These are phyloP conservation scores for Girardia tigrina DNA, from an alignment of 2,888 invertebrate species.

Conservation along the genomic window DNA sequence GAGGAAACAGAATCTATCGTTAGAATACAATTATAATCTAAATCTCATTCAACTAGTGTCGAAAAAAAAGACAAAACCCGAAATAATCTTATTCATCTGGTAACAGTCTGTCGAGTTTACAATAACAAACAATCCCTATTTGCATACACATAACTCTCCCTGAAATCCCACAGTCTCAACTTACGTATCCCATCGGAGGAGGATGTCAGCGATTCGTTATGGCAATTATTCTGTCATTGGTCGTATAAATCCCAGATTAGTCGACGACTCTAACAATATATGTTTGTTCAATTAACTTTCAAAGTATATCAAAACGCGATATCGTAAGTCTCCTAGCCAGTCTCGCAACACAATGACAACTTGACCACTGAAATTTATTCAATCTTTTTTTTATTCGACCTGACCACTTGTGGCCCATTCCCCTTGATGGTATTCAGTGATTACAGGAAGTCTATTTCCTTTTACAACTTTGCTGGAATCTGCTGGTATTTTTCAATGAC, in stretches of 20 bases:
- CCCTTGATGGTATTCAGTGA: slow-evolving; percentile 4
- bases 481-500: neutral
- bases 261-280: neutral
- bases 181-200: neutral
- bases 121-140: neutral
- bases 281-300: slow-evolving; percentile 16
- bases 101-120: neutral
- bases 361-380: slow-evolving; percentile 23
- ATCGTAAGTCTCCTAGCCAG: neutral
- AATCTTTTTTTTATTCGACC: neutral
- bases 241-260: slow-evolving; percentile 10
- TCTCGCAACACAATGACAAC: neutral
- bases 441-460: slow-evolving; percentile 23
- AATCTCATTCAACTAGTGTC: neutral
- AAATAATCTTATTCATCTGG: neutral
- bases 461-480: neutral
- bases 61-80: neutral
- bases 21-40: too few species aligned
- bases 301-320: neutral
- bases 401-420: slow-evolving; percentile 23
- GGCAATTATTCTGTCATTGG: neutral
- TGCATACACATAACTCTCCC: slow-evolving; percentile 1
- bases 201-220: neutral
- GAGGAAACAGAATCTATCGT: too few species aligned
- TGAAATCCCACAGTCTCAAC: neutral